Percentiles rank a stretch among this genome's conserved stretches.
These are phyloP conservation scores for Bombycilla garrulus DNA, from an alignment of 2,113 vertebrate species.

Conservation along the genomic window DNA sequence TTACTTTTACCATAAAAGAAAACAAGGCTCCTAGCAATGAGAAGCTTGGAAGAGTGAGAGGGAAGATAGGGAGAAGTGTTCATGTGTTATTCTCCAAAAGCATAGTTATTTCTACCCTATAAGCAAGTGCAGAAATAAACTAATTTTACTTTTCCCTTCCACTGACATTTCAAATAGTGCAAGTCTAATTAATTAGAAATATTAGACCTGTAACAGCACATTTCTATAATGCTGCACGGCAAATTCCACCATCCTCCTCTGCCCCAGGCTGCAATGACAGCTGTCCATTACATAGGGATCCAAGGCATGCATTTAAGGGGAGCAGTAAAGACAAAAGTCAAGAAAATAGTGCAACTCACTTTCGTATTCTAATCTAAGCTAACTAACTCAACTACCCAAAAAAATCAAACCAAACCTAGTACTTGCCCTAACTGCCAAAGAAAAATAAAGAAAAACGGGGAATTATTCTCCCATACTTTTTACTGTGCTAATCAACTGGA, in stretches of 20 bases:
- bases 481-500: background rate
- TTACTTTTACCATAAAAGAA: background rate
- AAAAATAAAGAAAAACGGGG: background rate
- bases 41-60: background rate
- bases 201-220: background rate
- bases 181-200: background rate
- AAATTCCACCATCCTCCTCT: background rate
- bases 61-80: fast-evolving
- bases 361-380: background rate
- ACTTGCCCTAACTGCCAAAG: background rate
- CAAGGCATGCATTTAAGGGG: background rate
- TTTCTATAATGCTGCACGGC: background rate
- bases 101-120: background rate
- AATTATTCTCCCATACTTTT: background rate
- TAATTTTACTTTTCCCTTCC: background rate
- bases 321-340: background rate
- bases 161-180: background rate
- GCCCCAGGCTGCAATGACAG: too few species aligned
- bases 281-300: background rate
- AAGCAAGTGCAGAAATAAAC: background rate
- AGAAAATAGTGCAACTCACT: background rate
- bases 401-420: background rate
- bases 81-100: background rate
- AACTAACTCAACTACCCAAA: background rate
- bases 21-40: background rate